Conservation (phyloP, 2,888 invertebrate genomes). For the Operophtera brumata region DNA sequence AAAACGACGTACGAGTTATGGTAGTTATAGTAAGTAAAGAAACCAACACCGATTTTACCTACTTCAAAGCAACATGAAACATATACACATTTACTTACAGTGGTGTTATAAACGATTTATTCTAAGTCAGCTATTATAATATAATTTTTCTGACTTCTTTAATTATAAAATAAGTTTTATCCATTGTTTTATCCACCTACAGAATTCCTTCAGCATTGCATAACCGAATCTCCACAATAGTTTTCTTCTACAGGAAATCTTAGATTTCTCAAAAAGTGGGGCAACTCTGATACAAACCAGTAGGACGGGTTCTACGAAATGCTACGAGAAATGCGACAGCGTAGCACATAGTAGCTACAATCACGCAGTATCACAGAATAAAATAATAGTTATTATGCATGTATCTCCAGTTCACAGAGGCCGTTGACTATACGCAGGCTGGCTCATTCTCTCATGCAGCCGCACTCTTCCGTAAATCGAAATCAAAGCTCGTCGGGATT, state of each 20-base stretch:
- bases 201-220: conserved; percentile 3
- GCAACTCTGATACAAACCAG: conserved; percentile 14
- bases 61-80: too few relatives aligned
- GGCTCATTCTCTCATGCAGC: conserved; percentile 61
- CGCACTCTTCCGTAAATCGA: conserved; percentile 79
- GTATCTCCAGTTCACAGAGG: conserved; percentile 67
- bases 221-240: conserved; percentile 1
- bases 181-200: neutral
- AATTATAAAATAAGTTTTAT: too few relatives aligned
- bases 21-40: too few relatives aligned
- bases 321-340: conserved; percentile 61
- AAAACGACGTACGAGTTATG: too few relatives aligned
- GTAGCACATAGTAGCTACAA: conserved; percentile 49
- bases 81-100: too few relatives aligned
- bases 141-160: neutral
- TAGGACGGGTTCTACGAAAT: conserved; percentile 40
- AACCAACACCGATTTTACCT: too few relatives aligned
- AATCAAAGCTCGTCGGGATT: conserved; percentile 79
- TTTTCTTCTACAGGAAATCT: conserved; percentile 1
- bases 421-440: conserved; percentile 71
- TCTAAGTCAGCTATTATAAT: too few relatives aligned
- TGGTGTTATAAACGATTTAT: too few relatives aligned
- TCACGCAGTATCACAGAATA: conserved; percentile 13
- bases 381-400: conserved; percentile 31
- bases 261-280: conserved; percentile 12